Evolutionary conservation across 2,888 invertebrate species (phyloP), one percentile per base, ranked within the genome.

Genomic region (Neria commutata): DNA sequence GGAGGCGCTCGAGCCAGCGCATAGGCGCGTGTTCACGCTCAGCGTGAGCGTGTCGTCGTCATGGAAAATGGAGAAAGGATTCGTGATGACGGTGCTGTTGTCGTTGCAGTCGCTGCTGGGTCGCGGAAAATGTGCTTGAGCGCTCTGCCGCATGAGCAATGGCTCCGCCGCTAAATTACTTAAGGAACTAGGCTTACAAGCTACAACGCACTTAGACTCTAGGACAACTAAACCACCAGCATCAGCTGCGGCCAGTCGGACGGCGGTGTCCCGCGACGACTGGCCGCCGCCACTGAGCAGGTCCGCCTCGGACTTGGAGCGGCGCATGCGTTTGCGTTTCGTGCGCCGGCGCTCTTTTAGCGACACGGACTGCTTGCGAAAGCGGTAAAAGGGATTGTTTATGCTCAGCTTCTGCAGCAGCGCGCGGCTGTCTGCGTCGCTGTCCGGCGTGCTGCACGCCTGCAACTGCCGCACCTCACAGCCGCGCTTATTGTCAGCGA

Each of bases 41-140:
- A 77, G 61, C 2, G 75, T 75, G 14, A 77, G 67, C 14, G 74
- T 71, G 52, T 73, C 73, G 48, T 76, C 74, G 29, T 81, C 81
- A 56, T 79, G 78, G 40, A 77, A 79, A 29, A 77, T 80, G 47
- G 80, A 80, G 63, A 81, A 81, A 24, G 81, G 81, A 67, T 81
- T 81, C 10, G 81, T 80, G 29, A 81, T 81, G 24, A 81, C 80
- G 56, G 78, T 80, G 29, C 78, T 81, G 63, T 72, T 75, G 37
- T 77, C 77, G 48, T 62, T 62, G 56, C 52, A 29, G 40, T 42
- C 53, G 50, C 8, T 50, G 42, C 40, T 17, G 42, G 24, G 10
- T 25, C 46, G 26, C 21, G 33, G 24, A 45, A 33, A 2, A 45
- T 26, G 21, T 17, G 45, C 8, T 21, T 54, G 34, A 17, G 24